Conservation (phyloP, 2,113 vertebrate genomes). For the Chroicocephalus ridibundus region DNA sequence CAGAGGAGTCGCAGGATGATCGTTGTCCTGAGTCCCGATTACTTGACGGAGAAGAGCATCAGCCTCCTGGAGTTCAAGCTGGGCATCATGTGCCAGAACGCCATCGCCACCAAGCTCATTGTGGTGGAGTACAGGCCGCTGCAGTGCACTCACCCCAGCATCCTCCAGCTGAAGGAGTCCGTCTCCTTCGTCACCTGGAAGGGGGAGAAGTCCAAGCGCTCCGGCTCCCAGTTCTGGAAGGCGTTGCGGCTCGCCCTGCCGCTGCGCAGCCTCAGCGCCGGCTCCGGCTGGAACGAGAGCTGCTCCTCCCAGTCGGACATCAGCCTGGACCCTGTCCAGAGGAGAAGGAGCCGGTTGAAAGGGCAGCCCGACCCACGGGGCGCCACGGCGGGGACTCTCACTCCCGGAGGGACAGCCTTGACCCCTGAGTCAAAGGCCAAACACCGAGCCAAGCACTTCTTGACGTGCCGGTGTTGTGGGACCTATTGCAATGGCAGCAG, state of each 20-base stretch:
- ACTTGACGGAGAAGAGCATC: constrained; percentile 87
- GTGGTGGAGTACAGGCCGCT: constrained; percentile 81
- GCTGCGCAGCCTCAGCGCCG: constrained; percentile 78
- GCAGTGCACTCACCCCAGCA: constrained; percentile 75
- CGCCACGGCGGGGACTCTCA: background rate
- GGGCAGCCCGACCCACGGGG: constrained; percentile 20
- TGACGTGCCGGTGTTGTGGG: constrained; percentile 77
- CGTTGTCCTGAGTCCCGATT: constrained; percentile 84
- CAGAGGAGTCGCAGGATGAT: constrained; percentile 88
- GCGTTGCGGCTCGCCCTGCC: constrained; percentile 84
- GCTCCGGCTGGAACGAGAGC: constrained; percentile 86
- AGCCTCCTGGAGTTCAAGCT: constrained; percentile 90
- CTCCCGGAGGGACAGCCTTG: background rate
- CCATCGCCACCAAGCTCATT: constrained; percentile 78
- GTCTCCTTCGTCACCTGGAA: constrained; percentile 83
- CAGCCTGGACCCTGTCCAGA: constrained; percentile 75
- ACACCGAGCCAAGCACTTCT: constrained; percentile 59
- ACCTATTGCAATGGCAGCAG: constrained; percentile 67
- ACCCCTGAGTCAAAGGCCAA: background rate
- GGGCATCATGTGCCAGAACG: constrained; percentile 85
- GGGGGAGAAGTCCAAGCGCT: constrained; percentile 78
- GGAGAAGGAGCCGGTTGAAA: constrained; percentile 67
- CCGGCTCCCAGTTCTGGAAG: constrained; percentile 87
- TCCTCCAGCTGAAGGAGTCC: constrained; percentile 80
- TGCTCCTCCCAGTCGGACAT: constrained; percentile 90